These are phyloP conservation scores for Larimichthys polyactis DNA, from an alignment of 2,113 vertebrate species.

Conservation along the genomic window DNA sequence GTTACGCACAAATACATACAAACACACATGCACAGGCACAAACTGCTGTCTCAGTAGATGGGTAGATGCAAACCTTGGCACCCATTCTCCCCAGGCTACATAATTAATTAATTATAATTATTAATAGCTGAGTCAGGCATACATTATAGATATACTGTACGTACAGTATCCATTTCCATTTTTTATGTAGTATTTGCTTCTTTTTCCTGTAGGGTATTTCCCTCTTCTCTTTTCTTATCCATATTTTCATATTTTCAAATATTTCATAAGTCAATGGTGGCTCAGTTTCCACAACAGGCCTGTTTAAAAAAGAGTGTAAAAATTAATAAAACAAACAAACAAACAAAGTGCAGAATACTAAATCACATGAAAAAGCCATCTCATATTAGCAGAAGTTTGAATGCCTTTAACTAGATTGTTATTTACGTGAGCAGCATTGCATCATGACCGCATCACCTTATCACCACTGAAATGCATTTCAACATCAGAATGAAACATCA, in stretches of 20 bases:
- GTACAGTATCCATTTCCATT: not conserved
- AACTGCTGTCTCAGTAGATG: constrained; percentile 25
- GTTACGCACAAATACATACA: not conserved
- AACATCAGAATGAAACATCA: no score
- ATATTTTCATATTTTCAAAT: not conserved
- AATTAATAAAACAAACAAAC: not conserved
- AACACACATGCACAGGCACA: constrained; percentile 15
- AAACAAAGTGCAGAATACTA: not conserved
- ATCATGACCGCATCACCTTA: not conserved
- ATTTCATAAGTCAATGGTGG: not conserved
- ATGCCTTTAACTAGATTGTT: not conserved
- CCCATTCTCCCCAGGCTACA: constrained; percentile 28
- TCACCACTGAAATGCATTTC: not conserved
- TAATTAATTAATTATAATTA: constrained; percentile 56
- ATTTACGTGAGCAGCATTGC: not conserved
- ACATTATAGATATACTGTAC: constrained; percentile 25
- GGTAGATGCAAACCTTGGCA: constrained; percentile 33
- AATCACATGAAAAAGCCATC: not conserved
- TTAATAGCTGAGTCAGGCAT: constrained; percentile 37
- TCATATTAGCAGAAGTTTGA: not conserved
- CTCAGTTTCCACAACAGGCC: not conserved
- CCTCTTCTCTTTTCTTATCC: not conserved
- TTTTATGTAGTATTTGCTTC: not conserved
- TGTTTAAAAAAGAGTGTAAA: not conserved
- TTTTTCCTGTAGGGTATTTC: not conserved